These are phyloP conservation scores for Eudemis profundana DNA, from an alignment of 2,888 invertebrate species.

Conservation along the genomic window DNA sequence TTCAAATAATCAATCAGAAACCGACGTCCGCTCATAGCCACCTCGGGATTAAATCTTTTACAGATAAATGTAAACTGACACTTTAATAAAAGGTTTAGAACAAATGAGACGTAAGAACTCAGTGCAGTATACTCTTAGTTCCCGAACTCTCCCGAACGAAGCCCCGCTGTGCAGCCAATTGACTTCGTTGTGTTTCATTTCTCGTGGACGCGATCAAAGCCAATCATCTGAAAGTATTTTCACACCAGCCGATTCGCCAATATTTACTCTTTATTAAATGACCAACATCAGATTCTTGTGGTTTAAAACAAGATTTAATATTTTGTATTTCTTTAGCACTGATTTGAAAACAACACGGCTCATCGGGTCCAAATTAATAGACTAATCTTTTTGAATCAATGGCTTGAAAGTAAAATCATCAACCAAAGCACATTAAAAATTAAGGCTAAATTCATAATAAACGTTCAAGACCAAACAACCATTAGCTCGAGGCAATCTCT, in stretches of 20 bases:
- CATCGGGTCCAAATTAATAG: neutral
- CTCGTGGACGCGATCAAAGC: conserved; percentile 22
- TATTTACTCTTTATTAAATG: too few species aligned
- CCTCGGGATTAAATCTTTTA: too few species aligned
- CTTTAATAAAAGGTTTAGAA: too few species aligned
- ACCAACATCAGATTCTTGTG: too few species aligned
- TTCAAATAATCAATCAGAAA: too few species aligned
- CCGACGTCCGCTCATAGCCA: too few species aligned
- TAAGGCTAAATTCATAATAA: conserved; percentile 9
- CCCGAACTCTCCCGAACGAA: too few species aligned
- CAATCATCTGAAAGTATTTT: conserved; percentile 1
- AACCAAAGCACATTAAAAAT: conserved; percentile 6
- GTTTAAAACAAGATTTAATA: neutral
- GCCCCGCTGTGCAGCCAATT: too few species aligned
- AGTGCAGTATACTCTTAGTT: too few species aligned
- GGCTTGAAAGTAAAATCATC: neutral
- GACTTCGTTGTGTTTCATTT: too few species aligned
- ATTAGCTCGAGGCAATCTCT: conserved; percentile 32
- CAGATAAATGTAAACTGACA: too few species aligned
- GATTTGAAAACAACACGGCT: neutral
- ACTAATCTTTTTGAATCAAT: neutral
- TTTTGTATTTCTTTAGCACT: neutral
- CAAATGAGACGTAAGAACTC: too few species aligned
- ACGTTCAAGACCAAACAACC: conserved; percentile 18
- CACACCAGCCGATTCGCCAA: conserved; percentile 2